Base-by-base conservation (phyloP, 2,113 vertebrate species). In the Mus pahari region DNA sequence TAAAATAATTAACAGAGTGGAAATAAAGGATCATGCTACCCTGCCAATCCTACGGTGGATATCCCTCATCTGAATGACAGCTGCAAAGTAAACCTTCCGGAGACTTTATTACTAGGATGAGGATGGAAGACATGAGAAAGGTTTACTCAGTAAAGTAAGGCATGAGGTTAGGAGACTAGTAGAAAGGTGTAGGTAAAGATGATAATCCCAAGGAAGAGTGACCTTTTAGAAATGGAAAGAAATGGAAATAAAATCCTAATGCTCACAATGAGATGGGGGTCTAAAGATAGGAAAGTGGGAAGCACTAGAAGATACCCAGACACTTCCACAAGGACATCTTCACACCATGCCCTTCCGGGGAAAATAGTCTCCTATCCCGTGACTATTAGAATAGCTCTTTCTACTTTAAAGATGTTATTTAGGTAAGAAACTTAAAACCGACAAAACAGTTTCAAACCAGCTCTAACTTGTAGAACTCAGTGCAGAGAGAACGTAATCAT, bases 361-460 rank as follows among this genome's bases (percentile, higher is more conserved):
- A 89, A 90, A 68, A 91, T 24, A 90, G 1, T 0, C 19, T 71
- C 1, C 81, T 82, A 88, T 82, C 55, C 39, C 8, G 75, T 5
- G 62, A 73, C 26, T 75, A 89, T 78, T 58, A 24, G 62, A 81
- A 89, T 89, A 84, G 87, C 17, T 83, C 36, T 62, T 95, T 96
- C 39, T 22, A 93, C 20, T 94, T 66, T 92, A 81, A 91, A 16
- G 68, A 9, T 0, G 0, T 75, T 77, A 5, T 26, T 88, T 39
- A 77, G 66, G 6, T 31, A 89, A 68, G 53, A 92, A 55, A n/a
- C 22, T 24, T 14, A 17, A 87, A 53, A 55, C 66, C 10, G n/a
- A 4, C 14, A 14, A 39, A 70, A 89, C 24, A 42, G 1, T 64
- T 64, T 66, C 68, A 87, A 90, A 62, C 87, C 24, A 88, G 55